phyloP scores from a whole-genome alignment of 2,113 vertebrate genomes.

The Hiodon alosoides region DNA sequence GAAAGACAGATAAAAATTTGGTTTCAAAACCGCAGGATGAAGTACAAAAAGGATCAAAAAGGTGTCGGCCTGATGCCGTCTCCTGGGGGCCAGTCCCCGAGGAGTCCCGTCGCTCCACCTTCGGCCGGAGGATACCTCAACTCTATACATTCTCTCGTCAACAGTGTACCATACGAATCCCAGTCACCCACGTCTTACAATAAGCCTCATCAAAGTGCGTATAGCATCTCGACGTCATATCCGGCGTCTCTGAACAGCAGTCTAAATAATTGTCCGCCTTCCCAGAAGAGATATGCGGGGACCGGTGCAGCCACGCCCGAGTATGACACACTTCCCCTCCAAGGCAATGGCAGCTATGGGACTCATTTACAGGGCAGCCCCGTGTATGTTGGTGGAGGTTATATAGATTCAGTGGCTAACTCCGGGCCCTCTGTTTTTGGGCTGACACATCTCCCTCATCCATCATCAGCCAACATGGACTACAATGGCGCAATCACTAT shows the following conservation, averaged over 20 bases:
- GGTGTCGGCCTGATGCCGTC: constrained; percentile 93
- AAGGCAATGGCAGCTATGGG: constrained; percentile 86
- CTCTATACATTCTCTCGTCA: constrained; percentile 96
- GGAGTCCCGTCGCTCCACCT: constrained; percentile 79
- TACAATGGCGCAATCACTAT: constrained; percentile 85
- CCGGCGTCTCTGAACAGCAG: constrained; percentile 77
- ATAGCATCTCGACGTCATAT: constrained; percentile 83
- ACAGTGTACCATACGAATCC: constrained; percentile 87
- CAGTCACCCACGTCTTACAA: constrained; percentile 88
- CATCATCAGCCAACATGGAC: constrained; percentile 83
- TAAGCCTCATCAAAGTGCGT: constrained; percentile 86
- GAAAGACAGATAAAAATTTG: constrained; percentile 99
- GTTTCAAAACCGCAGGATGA: constrained; percentile 99
- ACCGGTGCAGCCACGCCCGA: constrained; percentile 82
- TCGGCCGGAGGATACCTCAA: constrained; percentile 81
- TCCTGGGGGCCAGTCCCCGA: constrained; percentile 88
- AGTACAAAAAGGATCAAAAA: constrained; percentile 99
- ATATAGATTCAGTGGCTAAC: constrained; percentile 84
- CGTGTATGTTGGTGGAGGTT: constrained; percentile 89
- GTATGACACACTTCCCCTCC: constrained; percentile 84
- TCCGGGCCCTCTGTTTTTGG: constrained; percentile 89
- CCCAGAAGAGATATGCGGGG: constrained; percentile 85
- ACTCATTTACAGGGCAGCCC: constrained; percentile 95
- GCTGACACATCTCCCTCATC: constrained; percentile 85
- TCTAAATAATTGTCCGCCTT: constrained; percentile 81